A percentile compares a stretch with the other conserved stretches of the same genome.
phyloP scores from a whole-genome alignment of 2,888 invertebrate genomes.

The Leptodirus hochenwartii region DNA sequence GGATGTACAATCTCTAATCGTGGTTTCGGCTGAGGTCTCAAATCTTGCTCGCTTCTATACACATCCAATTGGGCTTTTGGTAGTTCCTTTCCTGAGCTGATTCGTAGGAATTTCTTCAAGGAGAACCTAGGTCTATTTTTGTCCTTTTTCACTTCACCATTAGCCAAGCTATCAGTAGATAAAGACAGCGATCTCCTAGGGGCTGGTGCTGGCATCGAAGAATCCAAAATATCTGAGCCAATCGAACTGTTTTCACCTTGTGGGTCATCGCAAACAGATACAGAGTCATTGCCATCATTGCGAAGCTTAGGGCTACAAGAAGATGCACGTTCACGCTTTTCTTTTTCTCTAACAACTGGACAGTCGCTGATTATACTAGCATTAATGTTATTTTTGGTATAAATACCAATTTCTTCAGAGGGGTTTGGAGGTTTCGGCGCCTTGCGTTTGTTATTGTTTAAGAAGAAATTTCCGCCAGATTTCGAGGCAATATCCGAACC shows the following conservation, averaged over 20 bases:
- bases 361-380: conserved; percentile 38
- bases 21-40: conserved; percentile 43
- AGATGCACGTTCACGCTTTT: conserved; percentile 51
- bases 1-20: conserved; percentile 78
- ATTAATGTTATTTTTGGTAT: conserved; percentile 38
- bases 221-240: conserved; percentile 1
- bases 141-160: conserved; percentile 33
- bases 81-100: conserved; percentile 56
- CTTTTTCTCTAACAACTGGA: conserved; percentile 42
- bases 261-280: conserved; percentile 8
- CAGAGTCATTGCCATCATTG: conserved; percentile 26
- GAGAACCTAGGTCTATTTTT: conserved; percentile 61
- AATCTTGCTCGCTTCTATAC: conserved; percentile 27
- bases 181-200: conserved; percentile 52
- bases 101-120: conserved; percentile 63
- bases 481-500: conserved; percentile 25
- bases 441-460: conserved; percentile 44
- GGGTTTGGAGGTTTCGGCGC: conserved; percentile 55
- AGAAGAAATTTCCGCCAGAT: not conserved
- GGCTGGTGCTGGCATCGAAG: conserved; percentile 40
- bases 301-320: conserved; percentile 43
- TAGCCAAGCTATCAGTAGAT: conserved; percentile 52
- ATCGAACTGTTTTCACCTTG: conserved; percentile 11
- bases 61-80: conserved; percentile 35
- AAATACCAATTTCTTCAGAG: conserved; percentile 34